phyloP scores from a whole-genome alignment of 2,888 invertebrate genomes.

The Ariolimax columbianus region DNA sequence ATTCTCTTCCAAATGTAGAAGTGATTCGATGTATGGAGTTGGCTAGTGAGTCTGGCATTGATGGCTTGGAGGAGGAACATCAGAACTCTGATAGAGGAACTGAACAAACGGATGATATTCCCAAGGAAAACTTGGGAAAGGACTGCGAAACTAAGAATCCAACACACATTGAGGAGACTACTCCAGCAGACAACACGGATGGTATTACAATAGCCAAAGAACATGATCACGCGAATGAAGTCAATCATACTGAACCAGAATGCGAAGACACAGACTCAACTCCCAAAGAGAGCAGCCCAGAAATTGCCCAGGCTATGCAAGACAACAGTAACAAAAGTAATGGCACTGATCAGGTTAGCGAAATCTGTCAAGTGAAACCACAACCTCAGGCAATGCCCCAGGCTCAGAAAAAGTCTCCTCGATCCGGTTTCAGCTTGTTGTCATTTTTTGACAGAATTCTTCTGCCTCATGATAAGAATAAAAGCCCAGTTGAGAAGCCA shows the following conservation, averaged over 20 bases:
- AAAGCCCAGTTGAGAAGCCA: conserved; percentile 23
- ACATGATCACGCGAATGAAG: background rate
- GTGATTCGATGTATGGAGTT: conserved; percentile 12
- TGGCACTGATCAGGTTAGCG: background rate
- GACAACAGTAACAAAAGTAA: background rate
- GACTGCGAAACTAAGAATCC: background rate
- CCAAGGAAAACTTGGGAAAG: conserved; percentile 18
- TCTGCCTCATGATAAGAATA: conserved; percentile 61
- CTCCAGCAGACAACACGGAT: background rate
- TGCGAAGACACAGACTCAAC: background rate
- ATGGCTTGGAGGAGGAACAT: background rate
- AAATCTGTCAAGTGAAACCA: background rate
- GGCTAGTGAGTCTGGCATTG: background rate
- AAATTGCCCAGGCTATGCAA: background rate
- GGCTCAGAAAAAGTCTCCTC: conserved; percentile 52
- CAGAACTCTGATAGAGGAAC: background rate
- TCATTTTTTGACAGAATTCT: conserved; percentile 72
- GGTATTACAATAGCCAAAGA: background rate
- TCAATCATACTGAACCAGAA: background rate
- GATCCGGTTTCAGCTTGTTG: conserved; percentile 67
- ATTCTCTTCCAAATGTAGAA: conserved; percentile 44
- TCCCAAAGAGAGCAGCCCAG: background rate
- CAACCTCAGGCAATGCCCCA: background rate
- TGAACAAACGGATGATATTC: conserved; percentile 14
- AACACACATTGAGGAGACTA: background rate